Evolutionary conservation across 2,797 vertebrate genomes (phyloP).

Genomic region (Pampus argenteus): DNA sequence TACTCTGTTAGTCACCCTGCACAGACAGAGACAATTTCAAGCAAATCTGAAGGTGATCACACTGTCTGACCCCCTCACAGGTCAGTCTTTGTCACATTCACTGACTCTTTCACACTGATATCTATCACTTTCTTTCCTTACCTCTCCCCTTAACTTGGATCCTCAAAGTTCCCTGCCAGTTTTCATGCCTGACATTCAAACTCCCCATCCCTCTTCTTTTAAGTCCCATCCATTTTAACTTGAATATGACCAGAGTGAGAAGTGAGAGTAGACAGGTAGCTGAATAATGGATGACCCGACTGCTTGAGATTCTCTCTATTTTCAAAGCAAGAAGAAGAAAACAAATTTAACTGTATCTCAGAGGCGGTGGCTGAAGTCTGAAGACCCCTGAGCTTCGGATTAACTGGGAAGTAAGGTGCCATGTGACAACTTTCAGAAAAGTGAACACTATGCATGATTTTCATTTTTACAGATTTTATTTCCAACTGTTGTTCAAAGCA

Average conservation of each 20-base stretch:
- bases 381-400: conserved; percentile 16
- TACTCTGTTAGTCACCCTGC: neutral
- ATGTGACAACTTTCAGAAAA: conserved; percentile 13
- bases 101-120: conserved; percentile 27
- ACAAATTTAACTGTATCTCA: conserved; percentile 62
- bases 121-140: conserved; percentile 15
- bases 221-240: conserved; percentile 73
- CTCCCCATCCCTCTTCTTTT: conserved; percentile 49
- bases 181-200: conserved; percentile 48
- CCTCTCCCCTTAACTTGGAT: conserved; percentile 17
- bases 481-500: conserved; percentile 4
- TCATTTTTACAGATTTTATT: neutral
- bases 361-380: conserved; percentile 8
- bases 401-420: neutral
- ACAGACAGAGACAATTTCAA: conserved; percentile 34
- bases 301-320: conserved; percentile 68
- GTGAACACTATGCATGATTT: neutral
- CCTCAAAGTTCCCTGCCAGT: conserved; percentile 61
- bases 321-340: conserved; percentile 61
- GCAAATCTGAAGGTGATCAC: conserved; percentile 33
- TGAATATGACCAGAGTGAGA: conserved; percentile 65
- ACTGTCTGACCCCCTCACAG: conserved; percentile 25
- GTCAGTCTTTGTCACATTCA: conserved; percentile 44
- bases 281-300: conserved; percentile 78
- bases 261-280: conserved; percentile 60